Conservation (phyloP, 2,113 vertebrate genomes). For the Elephantulus edwardii region DNA sequence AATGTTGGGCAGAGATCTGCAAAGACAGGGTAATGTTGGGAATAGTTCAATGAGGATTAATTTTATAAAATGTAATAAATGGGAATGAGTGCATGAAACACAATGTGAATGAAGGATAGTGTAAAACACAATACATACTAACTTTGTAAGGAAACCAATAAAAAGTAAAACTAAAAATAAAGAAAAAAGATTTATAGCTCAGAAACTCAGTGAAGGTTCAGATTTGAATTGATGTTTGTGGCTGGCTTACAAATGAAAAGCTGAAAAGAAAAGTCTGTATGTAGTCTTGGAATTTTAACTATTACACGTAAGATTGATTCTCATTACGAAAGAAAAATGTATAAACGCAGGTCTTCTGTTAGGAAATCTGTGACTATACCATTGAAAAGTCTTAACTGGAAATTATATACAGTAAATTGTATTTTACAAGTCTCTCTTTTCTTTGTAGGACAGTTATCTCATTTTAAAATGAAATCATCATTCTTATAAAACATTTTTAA, state of each 20-base stretch:
- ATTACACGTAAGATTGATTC: neutral
- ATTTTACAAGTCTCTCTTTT: neutral
- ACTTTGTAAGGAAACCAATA: no score
- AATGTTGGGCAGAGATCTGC: no score
- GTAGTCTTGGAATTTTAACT: neutral
- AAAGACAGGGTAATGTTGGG: no score
- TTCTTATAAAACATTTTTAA: slow-evolving; percentile 14
- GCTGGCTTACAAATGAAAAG: neutral
- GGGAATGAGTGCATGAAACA: no score
- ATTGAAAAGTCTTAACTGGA: neutral
- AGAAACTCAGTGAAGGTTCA: no score
- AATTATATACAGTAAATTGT: neutral
- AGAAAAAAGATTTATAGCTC: no score
- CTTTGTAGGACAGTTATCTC: neutral
- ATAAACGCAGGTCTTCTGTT: neutral
- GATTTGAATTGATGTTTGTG: no score
- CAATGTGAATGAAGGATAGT: no score
- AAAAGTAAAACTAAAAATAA: no score
- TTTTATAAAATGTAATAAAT: no score
- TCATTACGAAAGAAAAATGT: neutral
- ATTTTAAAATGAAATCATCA: neutral
- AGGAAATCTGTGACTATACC: neutral
- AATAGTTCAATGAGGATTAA: no score
- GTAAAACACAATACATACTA: no score
- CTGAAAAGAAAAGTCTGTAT: neutral